These are phyloP conservation scores for Ceratosolen fusciceps DNA, from an alignment of 1,140 invertebrate species.

Conservation along the genomic window DNA sequence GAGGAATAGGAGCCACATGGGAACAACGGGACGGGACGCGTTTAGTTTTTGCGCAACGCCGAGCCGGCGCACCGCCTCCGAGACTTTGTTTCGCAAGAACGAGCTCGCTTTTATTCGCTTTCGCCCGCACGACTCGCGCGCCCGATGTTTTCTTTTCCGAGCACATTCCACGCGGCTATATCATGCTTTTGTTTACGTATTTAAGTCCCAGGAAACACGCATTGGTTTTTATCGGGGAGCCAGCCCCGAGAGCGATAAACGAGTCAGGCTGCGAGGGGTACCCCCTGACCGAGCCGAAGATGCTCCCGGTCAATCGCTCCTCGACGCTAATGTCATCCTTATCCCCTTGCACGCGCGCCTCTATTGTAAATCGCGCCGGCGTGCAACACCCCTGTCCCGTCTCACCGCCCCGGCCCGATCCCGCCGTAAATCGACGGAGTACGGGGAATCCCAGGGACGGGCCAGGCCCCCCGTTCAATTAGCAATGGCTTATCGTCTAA, in stretches of 20 bases:
- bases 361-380: no score
- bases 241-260: neutral
- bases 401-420: no score
- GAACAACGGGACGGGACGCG: neutral
- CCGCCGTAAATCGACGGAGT: no score
- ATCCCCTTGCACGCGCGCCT: neutral
- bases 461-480: no score
- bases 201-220: constrained; percentile 24
- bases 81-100: neutral
- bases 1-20: neutral
- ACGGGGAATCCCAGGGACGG: no score
- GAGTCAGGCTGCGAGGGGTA: neutral
- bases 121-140: neutral
- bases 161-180: neutral
- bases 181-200: constrained; percentile 28
- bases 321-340: no score
- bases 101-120: neutral
- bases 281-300: neutral
- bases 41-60: neutral
- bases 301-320: neutral
- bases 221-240: constrained; percentile 12
- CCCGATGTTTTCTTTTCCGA: constrained; percentile 11
- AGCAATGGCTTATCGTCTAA: no score
- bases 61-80: neutral
- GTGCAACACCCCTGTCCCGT: no score